Evolutionary conservation across 2,797 vertebrate species (phyloP), one percentile per base, ranked within the genome.

Genomic region (Gouania willdenowi): DNA sequence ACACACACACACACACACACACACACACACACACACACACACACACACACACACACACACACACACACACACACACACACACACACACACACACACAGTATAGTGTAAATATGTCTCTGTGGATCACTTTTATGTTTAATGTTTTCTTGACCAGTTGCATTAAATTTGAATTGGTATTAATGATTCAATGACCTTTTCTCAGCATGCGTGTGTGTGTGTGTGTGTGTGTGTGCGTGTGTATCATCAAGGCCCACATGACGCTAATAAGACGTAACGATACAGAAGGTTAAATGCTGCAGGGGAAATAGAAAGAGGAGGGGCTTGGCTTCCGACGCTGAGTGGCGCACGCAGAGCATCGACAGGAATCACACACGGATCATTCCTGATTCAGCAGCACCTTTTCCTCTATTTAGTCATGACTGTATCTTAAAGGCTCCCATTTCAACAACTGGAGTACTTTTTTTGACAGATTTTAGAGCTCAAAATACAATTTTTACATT

Each of bases 221-320:
- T 24, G 50, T 44, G 26, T 31, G 2, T 27, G n/a, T 14, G 38
- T 22, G 25, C 46, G 13, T 30, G 6, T 1, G 13, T 15, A 8
- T 45, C 50, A 64, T 66, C 40, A 46, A 53, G 33, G 59, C 46
- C 25, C 48, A 52, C 26, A 24, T 73, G 65, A 80, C 53, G 66
- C 30, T 79, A 83, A 85, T 73, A 59, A 60, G 26, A 41, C 38
- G 66, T 82, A 81, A 81, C 84, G 69, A 77, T 64, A 53, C 10
- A 2, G 35, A 41, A 43, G 53, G n/a, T 2, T 54, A 79, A 77
- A 81, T 77, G 70, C 63, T 52, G 41, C 40, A 41, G 51, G 70
- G 67, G 26, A 66, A 51, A 39, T 68, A 37, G 67, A 67, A 66
- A 63, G 66, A 62, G 44, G 47, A 49, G 14, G 59, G 11, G 30